Conservation (phyloP, 2,797 vertebrate genomes). For the Oceanodroma leucorhoa region DNA sequence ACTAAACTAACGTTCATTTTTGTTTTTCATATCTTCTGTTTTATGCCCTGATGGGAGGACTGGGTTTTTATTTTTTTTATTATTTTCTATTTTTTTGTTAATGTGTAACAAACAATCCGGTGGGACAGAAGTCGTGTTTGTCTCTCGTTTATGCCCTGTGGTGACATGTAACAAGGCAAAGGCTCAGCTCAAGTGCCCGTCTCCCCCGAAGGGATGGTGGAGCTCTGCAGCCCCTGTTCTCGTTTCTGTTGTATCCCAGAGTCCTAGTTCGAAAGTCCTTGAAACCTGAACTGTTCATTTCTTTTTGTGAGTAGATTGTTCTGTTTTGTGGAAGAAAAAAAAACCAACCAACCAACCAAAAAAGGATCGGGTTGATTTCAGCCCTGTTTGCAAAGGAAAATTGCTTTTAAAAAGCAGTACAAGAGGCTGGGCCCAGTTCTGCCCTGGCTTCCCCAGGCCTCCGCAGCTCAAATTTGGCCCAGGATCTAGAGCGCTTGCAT, state of each 20-base stretch:
- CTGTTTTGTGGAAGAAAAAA: slow-evolving; percentile 14
- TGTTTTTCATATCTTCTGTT: slow-evolving; percentile 73
- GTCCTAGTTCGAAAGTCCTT: slow-evolving; percentile 53
- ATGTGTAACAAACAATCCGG: slow-evolving; percentile 69
- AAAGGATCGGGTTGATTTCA: neutral
- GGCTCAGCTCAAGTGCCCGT: slow-evolving; percentile 27
- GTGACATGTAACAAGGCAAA: slow-evolving; percentile 55
- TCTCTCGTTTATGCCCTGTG: slow-evolving; percentile 71
- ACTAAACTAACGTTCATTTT: slow-evolving; percentile 70
- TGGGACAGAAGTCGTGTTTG: slow-evolving; percentile 67
- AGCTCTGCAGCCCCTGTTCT: slow-evolving; percentile 43
- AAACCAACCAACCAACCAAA: too few species aligned
- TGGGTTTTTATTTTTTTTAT: slow-evolving; percentile 60
- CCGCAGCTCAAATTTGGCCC: neutral
- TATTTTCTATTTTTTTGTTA: slow-evolving; percentile 50
- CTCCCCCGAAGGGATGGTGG: slow-evolving; percentile 9
- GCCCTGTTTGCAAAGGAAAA: neutral
- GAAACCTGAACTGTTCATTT: slow-evolving; percentile 53
- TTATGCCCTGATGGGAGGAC: slow-evolving; percentile 65
- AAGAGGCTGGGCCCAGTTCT: neutral
- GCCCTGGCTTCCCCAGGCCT: neutral
- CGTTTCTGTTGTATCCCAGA: slow-evolving; percentile 43
- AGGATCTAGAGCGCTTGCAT: neutral
- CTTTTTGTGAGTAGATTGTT: slow-evolving; percentile 57
- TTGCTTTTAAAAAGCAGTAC: neutral